Conservation (phyloP, 2,888 invertebrate species). For the Athalia circularis region DNA sequence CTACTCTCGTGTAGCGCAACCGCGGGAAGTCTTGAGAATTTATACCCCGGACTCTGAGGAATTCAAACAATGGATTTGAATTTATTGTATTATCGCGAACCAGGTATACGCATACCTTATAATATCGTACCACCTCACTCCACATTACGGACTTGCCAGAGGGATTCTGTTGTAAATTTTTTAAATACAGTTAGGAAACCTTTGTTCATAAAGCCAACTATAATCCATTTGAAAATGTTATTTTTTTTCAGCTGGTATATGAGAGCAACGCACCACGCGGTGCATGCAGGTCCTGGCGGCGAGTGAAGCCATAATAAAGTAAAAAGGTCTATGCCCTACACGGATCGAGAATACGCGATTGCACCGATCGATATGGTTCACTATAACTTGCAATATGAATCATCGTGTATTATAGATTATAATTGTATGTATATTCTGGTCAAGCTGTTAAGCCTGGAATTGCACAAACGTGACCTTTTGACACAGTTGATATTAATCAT, state of each 20-base stretch:
- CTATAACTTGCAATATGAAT: conserved; percentile 23
- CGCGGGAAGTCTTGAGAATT: conserved; percentile 2
- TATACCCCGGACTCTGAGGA: conserved; percentile 26
- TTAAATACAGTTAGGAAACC: background rate
- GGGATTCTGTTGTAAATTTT: too few relatives aligned
- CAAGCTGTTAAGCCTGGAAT: background rate
- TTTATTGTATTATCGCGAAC: background rate
- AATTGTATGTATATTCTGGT: background rate
- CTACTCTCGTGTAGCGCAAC: background rate
- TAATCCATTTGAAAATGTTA: conserved; percentile 18
- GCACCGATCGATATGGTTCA: background rate
- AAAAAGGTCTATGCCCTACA: conserved; percentile 35
- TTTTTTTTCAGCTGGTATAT: background rate
- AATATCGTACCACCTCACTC: background rate
- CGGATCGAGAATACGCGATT: conserved; percentile 43
- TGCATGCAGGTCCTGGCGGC: background rate
- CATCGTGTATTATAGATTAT: background rate
- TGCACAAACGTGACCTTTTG: background rate
- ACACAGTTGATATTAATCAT: background rate
- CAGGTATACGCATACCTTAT: background rate
- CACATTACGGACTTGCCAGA: too few relatives aligned
- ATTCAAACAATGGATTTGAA: conserved; percentile 26
- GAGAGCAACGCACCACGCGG: too few relatives aligned
- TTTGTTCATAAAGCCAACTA: conserved; percentile 26
- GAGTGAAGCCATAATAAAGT: conserved; percentile 29